phyloP scores from a whole-genome alignment of 1,140 invertebrate species.

The Drosophila nannoptera region DNA sequence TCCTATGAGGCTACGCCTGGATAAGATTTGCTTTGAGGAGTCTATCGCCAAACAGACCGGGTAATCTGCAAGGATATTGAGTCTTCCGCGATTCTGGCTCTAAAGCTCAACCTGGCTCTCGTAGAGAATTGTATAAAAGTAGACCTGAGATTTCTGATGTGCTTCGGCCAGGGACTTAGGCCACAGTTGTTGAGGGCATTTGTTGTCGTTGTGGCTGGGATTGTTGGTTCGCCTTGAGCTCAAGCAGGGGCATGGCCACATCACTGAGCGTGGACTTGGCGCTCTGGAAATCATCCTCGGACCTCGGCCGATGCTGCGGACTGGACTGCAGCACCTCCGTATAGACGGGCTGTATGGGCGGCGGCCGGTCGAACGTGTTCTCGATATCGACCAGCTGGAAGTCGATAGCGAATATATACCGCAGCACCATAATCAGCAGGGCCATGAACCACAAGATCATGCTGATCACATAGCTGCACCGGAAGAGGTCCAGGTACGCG shows the following conservation, averaged over 20 bases:
- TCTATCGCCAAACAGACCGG: no score
- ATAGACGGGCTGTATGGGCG: slow-evolving; percentile 46
- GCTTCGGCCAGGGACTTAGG: slow-evolving; percentile 17
- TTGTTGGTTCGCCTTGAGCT: slow-evolving; percentile 24
- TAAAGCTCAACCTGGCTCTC: background rate
- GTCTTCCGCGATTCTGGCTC: no score
- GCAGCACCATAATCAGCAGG: slow-evolving; percentile 65
- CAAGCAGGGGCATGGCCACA: slow-evolving; percentile 61
- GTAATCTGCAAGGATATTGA: no score
- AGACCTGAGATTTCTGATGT: slow-evolving; percentile 66
- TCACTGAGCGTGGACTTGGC: slow-evolving; percentile 72
- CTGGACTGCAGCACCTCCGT: slow-evolving; percentile 49
- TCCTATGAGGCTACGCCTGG: no score
- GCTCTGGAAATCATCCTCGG: slow-evolving; percentile 74
- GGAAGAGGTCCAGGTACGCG: slow-evolving; percentile 63
- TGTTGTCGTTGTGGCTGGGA: slow-evolving; percentile 28
- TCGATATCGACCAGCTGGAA: slow-evolving; percentile 74
- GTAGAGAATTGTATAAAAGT: slow-evolving; percentile 53
- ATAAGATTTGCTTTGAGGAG: no score
- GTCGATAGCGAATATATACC: slow-evolving; percentile 69
- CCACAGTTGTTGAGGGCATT: slow-evolving; percentile 33
- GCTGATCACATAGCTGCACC: slow-evolving; percentile 57
- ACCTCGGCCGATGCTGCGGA: slow-evolving; percentile 50
- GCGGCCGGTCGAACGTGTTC: slow-evolving; percentile 56
- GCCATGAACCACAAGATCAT: slow-evolving; percentile 67